A percentile compares a stretch with the other conserved stretches of the same genome.
phyloP scores from a whole-genome alignment of 2,797 vertebrate species.

The Clarias laeviceps region DNA sequence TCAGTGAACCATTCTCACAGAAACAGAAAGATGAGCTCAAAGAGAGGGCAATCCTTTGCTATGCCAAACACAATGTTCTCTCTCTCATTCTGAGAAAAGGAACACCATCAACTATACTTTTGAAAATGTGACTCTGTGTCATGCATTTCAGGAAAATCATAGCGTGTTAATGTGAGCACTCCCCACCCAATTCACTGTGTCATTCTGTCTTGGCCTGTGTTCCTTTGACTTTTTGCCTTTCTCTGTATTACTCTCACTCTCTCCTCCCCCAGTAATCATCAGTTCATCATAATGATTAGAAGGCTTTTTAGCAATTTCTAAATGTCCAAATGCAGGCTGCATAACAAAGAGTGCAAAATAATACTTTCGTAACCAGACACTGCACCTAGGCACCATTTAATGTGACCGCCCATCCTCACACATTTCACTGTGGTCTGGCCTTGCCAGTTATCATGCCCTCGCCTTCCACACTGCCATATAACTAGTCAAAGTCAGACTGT shows the following conservation, averaged over 20 bases:
- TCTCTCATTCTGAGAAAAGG: constrained; percentile 56
- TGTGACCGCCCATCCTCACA: constrained; percentile 6
- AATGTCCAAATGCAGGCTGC: constrained; percentile 32
- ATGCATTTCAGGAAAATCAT: constrained; percentile 29
- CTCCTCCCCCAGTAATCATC: constrained; percentile 31
- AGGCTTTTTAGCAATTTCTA: constrained; percentile 19
- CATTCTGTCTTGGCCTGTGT: constrained; percentile 20
- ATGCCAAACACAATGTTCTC: constrained; percentile 64
- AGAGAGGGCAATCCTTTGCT: constrained; percentile 70
- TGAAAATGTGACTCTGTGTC: constrained; percentile 41
- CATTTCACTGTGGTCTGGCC: constrained; percentile 5
- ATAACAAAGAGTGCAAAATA: constrained; percentile 34
- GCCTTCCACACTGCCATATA: neutral
- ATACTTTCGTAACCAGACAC: constrained; percentile 5
- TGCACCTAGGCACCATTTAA: constrained; percentile 27
- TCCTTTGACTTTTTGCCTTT: constrained; percentile 11
- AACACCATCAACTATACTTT: constrained; percentile 35
- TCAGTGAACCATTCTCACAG: constrained; percentile 72
- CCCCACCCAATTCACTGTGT: neutral
- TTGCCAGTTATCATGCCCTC: neutral
- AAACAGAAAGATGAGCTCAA: constrained; percentile 71
- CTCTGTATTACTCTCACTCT: constrained; percentile 24
- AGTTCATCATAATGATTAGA: constrained; percentile 42
- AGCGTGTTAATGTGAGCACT: constrained; percentile 28
- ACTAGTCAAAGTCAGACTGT: constrained; percentile 28